A percentile compares a stretch with the other conserved stretches of the same genome.
Conservation (phyloP, 2,797 vertebrate genomes). For the Periophthalmus magnuspinnatus region DNA sequence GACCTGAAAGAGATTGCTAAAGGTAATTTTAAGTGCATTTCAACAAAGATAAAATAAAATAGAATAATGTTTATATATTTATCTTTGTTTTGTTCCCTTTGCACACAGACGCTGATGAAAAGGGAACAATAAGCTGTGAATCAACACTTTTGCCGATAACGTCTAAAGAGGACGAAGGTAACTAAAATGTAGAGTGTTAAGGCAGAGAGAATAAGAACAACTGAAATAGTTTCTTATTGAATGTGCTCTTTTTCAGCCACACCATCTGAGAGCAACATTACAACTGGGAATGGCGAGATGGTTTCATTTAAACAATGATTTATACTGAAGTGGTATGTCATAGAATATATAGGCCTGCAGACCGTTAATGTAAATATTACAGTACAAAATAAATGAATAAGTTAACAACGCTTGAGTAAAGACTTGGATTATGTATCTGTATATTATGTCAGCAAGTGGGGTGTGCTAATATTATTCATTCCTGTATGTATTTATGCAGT, state of each 20-base stretch:
- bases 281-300: conserved; percentile 44
- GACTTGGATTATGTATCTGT: neutral
- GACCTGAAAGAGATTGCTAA: conserved; percentile 34
- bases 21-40: conserved; percentile 41
- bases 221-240: neutral
- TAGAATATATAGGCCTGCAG: too few species aligned
- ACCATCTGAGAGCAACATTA: conserved; percentile 17
- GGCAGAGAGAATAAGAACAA: neutral
- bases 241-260: conserved; percentile 40
- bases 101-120: conserved; percentile 46
- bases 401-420: conserved; percentile 1
- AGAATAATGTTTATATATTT: neutral
- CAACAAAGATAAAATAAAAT: neutral
- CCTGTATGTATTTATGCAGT: neutral
- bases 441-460: neutral
- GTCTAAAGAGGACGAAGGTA: conserved; percentile 54
- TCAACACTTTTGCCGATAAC: conserved; percentile 48
- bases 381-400: neutral
- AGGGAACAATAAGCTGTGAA: conserved; percentile 40
- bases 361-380: neutral
- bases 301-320: conserved; percentile 63
- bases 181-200: neutral
- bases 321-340: neutral
- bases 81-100: neutral
- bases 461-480: neutral